Conservation (phyloP, 2,797 vertebrate genomes). For the Orestias chungarensis region DNA sequence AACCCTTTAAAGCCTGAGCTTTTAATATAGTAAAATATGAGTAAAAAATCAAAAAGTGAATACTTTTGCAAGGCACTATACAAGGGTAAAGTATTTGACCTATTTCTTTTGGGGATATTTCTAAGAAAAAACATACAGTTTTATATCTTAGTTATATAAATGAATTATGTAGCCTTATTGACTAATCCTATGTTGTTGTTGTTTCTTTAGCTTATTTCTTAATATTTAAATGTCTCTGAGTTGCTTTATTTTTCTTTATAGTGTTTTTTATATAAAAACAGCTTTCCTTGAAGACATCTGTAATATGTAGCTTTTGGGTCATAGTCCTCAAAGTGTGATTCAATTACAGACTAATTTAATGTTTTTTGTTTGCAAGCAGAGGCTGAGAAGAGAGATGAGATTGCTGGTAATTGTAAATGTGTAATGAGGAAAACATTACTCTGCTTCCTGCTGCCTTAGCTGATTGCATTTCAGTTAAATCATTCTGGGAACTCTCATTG, state of each 20-base stretch:
- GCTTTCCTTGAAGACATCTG: background rate
- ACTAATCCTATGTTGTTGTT: background rate
- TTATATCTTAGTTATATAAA: background rate
- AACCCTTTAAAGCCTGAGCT: background rate
- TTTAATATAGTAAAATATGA: background rate
- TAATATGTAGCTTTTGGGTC: background rate
- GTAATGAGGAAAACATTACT: slow-evolving; percentile 73
- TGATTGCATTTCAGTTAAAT: slow-evolving; percentile 74
- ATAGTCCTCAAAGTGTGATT: slow-evolving; percentile 34
- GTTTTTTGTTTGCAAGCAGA: slow-evolving; percentile 34
- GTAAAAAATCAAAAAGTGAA: background rate
- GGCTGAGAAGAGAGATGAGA: slow-evolving; percentile 57
- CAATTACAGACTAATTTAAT: slow-evolving; percentile 40
- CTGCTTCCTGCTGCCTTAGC: slow-evolving; percentile 68
- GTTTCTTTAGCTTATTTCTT: background rate
- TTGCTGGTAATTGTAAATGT: slow-evolving; percentile 66
- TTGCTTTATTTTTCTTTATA: background rate
- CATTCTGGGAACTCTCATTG: slow-evolving; percentile 63
- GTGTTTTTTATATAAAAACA: slow-evolving; percentile 3
- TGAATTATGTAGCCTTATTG: background rate
- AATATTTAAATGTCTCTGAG: background rate
- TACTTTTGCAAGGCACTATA: background rate
- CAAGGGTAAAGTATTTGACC: background rate
- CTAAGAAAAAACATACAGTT: background rate
- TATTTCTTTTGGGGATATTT: too few species aligned